Evolutionary conservation across 2,888 invertebrate genomes (phyloP).

Genomic region (Arenicola marina): DNA sequence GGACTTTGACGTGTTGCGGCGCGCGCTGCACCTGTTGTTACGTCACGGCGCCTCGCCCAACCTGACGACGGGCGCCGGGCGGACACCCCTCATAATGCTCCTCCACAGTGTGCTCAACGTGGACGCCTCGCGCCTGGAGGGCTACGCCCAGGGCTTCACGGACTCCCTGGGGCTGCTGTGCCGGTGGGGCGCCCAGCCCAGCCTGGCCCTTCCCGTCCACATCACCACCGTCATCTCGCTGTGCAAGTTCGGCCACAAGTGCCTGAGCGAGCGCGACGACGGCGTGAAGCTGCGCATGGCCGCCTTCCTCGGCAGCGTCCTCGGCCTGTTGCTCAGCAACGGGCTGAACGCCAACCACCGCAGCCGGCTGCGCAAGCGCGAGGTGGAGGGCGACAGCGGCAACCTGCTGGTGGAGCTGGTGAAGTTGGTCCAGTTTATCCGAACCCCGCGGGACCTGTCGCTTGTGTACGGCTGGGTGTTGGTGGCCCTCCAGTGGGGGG

Average conservation of each 20-base stretch:
- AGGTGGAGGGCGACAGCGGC: slow-evolving; percentile 46
- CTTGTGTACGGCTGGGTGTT: slow-evolving; percentile 74
- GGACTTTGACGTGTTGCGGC: slow-evolving; percentile 40
- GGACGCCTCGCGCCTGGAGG: slow-evolving; percentile 73
- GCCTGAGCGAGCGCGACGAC: slow-evolving; percentile 68
- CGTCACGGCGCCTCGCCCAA: slow-evolving; percentile 46
- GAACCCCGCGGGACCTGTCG: slow-evolving; percentile 70
- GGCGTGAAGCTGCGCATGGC: slow-evolving; percentile 63
- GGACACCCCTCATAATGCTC: slow-evolving; percentile 73
- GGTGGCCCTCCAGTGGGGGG: slow-evolving; percentile 75
- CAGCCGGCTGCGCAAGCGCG: slow-evolving; percentile 58
- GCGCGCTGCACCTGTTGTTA: slow-evolving; percentile 45
- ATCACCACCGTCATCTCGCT: slow-evolving; percentile 22
- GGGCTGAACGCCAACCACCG: slow-evolving; percentile 71
- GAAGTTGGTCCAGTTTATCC: slow-evolving; percentile 70
- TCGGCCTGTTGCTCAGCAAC: slow-evolving; percentile 70
- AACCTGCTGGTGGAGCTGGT: slow-evolving; percentile 72
- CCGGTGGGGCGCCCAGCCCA: slow-evolving; percentile 75
- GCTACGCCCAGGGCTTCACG: slow-evolving; percentile 63
- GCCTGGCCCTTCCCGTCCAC: slow-evolving; percentile 19
- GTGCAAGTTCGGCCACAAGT: slow-evolving; percentile 25
- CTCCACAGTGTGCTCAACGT: slow-evolving; percentile 76
- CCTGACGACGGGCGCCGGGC: slow-evolving; percentile 43
- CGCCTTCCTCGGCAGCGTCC: slow-evolving; percentile 72
- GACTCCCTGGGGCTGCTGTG: slow-evolving; percentile 73